Percentiles rank a stretch among this genome's conserved stretches.
Conservation (phyloP, 2,888 invertebrate genomes). For the Tachystola acroxantha region DNA sequence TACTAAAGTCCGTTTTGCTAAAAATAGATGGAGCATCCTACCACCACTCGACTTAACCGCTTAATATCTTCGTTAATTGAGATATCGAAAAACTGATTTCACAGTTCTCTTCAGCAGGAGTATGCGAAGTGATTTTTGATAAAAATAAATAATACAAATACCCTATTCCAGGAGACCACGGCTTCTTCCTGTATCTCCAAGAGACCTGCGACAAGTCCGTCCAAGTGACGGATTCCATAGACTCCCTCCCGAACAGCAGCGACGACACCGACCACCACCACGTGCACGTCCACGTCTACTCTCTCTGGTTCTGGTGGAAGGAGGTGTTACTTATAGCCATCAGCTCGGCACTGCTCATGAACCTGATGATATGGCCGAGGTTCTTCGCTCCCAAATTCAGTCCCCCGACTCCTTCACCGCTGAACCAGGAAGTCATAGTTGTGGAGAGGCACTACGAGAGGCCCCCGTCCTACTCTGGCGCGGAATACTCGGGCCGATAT, state of each 20-base stretch:
- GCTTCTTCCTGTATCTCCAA: conserved; percentile 85
- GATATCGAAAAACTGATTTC: too few species aligned
- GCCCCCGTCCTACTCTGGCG: conserved; percentile 23
- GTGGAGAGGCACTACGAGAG: conserved; percentile 50
- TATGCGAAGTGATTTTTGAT: too few species aligned
- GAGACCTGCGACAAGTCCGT: conserved; percentile 68
- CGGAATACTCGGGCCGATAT: conserved; percentile 82
- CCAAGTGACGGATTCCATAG: conserved; percentile 33
- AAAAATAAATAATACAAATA: too few species aligned
- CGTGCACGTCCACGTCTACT: conserved; percentile 83
- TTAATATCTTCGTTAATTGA: too few species aligned
- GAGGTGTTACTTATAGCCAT: conserved; percentile 88
- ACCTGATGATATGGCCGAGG: conserved; percentile 80
- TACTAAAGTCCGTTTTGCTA: too few species aligned
- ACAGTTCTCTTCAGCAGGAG: too few species aligned
- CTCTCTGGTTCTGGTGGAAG: conserved; percentile 89
- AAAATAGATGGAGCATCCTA: too few species aligned
- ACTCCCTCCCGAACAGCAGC: background rate
- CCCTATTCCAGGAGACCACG: conserved; percentile 81
- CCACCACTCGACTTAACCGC: too few species aligned
- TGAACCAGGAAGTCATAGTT: conserved; percentile 51
- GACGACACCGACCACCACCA: conserved; percentile 78
- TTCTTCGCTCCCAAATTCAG: conserved; percentile 50
- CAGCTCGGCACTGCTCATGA: conserved; percentile 83
- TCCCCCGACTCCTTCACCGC: conserved; percentile 36